Evolutionary conservation across 2,797 vertebrate species (phyloP).

Genomic region (Mus spretus): DNA sequence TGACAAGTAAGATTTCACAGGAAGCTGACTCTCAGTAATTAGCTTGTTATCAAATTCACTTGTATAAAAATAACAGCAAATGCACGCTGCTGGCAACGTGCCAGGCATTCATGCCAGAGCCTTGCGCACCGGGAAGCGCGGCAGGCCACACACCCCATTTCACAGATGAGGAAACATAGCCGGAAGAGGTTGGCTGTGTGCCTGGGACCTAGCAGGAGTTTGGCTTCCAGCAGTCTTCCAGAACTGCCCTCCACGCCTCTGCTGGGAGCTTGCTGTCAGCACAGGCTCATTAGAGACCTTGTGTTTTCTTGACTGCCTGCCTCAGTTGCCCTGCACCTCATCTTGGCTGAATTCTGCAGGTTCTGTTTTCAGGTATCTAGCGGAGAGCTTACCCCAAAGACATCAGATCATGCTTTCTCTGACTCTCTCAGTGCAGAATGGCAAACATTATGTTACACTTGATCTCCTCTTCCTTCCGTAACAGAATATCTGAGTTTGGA

Average conservation of each 20-base stretch:
- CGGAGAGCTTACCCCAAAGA: not conserved
- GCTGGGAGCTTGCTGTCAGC: not conserved
- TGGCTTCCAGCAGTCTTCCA: not conserved
- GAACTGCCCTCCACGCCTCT: not conserved
- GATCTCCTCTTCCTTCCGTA: not conserved
- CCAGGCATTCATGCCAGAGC: not conserved
- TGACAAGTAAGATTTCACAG: not conserved
- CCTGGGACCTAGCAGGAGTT: not conserved
- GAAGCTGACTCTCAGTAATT: not conserved
- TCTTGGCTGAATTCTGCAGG: not conserved
- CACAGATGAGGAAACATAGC: not conserved
- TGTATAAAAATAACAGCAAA: not conserved
- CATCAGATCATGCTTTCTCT: not conserved
- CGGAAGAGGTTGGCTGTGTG: not conserved
- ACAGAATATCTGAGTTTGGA: not conserved
- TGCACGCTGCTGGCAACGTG: fast-evolving
- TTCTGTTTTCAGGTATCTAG: not conserved
- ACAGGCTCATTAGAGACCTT: not conserved
- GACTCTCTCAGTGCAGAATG: not conserved
- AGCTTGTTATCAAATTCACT: not conserved
- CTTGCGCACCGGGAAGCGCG: fast-evolving
- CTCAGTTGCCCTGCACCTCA: not conserved
- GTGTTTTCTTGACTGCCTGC: not conserved
- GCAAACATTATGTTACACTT: not conserved
- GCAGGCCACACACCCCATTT: not conserved